Conservation (phyloP, 2,113 vertebrate species). For the Pteruthius melanotis region DNA sequence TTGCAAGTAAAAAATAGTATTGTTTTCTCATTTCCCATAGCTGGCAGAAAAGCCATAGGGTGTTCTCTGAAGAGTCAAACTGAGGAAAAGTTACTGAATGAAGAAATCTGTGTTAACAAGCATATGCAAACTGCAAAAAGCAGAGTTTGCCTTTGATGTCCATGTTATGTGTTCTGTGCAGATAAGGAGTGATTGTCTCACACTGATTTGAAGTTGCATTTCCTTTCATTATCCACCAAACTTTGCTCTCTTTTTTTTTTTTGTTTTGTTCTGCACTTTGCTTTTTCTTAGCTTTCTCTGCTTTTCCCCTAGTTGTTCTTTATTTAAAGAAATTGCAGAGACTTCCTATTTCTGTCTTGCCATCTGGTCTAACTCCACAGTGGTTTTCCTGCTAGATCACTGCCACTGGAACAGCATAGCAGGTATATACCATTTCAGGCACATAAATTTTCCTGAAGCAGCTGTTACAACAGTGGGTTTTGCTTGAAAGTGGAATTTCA, state of each 20-base stretch:
- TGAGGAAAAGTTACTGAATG: background rate
- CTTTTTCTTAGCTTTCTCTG: background rate
- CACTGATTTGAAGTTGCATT: background rate
- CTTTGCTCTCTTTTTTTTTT: background rate
- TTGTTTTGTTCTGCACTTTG: background rate
- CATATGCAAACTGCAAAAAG: background rate
- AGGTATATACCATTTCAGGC: background rate
- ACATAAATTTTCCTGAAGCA: background rate
- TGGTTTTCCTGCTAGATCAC: background rate
- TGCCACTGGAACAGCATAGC: background rate
- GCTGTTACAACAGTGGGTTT: background rate
- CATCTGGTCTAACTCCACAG: constrained; percentile 21
- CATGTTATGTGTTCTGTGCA: background rate
- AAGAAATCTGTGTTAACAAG: background rate
- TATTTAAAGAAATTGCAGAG: background rate
- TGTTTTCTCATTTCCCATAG: background rate
- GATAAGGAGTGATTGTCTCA: background rate
- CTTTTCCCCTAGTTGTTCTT: background rate
- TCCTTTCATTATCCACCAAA: background rate
- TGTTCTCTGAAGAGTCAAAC: background rate
- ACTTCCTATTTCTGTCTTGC: constrained; percentile 24
- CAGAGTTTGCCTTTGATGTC: background rate
- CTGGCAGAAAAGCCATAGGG: background rate
- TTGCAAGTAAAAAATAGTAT: background rate
- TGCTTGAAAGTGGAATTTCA: background rate